Conservation (phyloP, 2,797 vertebrate genomes). For the Enteromius unitaeniatus region DNA sequence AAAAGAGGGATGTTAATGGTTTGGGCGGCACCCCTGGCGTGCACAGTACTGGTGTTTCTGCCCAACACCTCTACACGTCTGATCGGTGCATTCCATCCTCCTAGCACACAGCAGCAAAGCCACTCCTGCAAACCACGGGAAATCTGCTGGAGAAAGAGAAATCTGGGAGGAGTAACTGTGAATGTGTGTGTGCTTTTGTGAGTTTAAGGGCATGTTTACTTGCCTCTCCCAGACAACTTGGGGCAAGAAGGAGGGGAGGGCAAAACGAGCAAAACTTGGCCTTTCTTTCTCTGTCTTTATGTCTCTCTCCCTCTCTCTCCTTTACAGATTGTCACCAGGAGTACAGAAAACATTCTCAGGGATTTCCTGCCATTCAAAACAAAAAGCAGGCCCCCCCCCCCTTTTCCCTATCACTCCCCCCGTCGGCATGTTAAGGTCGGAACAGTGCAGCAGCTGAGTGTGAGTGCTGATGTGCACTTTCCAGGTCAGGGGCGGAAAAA, state of each 20-base stretch:
- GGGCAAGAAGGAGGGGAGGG: slow-evolving; percentile 46
- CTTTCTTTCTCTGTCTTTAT: slow-evolving; percentile 33
- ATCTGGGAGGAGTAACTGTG: slow-evolving; percentile 52
- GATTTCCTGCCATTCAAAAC: slow-evolving; percentile 83
- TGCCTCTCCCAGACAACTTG: slow-evolving; percentile 57
- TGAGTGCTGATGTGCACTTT: slow-evolving; percentile 41
- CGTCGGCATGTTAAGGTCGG: slow-evolving; percentile 35
- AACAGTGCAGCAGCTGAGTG: slow-evolving; percentile 18
- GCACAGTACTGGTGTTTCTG: slow-evolving; percentile 58
- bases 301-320: not conserved
- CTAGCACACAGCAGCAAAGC: slow-evolving; percentile 38
- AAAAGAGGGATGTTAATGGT: slow-evolving; percentile 70
- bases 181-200: slow-evolving; percentile 59
- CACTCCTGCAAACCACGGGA: slow-evolving; percentile 51
- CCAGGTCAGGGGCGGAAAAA: slow-evolving; percentile 48
- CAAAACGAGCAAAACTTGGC: slow-evolving; percentile 34
- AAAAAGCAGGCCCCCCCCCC: slow-evolving; percentile 62
- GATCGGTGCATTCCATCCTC: slow-evolving; percentile 76
- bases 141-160: slow-evolving; percentile 40
- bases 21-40: slow-evolving; percentile 70
- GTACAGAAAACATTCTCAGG: slow-evolving; percentile 79
- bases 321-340: slow-evolving; percentile 68
- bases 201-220: slow-evolving; percentile 55
- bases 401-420: slow-evolving; percentile 31
- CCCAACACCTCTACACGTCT: slow-evolving; percentile 72